Percentiles rank a stretch among this genome's conserved stretches.
Evolutionary conservation across 30 jellyfish, hydroid and myxozoan genomes (phyloP).

Genomic region (Pelagia noctiluca): DNA sequence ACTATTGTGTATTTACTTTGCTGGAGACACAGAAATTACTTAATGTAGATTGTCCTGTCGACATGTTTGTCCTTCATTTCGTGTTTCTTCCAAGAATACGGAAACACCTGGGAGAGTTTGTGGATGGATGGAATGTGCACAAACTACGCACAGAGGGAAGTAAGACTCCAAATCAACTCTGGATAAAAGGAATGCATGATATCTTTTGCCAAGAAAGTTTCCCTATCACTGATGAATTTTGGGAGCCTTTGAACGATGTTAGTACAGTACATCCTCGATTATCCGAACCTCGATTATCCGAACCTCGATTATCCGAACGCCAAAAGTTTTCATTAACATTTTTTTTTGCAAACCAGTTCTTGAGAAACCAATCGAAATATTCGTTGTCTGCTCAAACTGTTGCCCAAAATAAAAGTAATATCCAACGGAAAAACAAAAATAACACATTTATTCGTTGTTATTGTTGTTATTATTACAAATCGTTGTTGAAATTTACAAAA

Average conservation of each 20-base stretch:
- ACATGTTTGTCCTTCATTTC: neutral
- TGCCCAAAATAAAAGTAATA: too few species aligned
- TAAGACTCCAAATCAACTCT: conserved; percentile 17
- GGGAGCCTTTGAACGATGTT: conserved; percentile 18
- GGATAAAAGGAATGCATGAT: conserved; percentile 10
- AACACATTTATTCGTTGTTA: too few species aligned
- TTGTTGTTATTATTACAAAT: too few species aligned
- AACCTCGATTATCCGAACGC: too few species aligned
- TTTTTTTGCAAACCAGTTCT: too few species aligned
- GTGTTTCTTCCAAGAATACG: neutral
- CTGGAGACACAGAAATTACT: neutral
- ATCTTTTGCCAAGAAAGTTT: neutral
- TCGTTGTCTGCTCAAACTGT: too few species aligned
- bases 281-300: too few species aligned
- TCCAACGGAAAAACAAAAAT: too few species aligned
- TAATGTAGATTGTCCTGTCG: neutral
- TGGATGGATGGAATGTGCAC: conserved; percentile 18
- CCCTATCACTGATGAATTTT: neutral
- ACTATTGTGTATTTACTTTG: neutral
- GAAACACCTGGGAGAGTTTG: neutral
- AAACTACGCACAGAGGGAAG: conserved; percentile 3
- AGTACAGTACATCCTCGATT: neutral
- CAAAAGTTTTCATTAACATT: too few species aligned
- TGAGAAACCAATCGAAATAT: too few species aligned
- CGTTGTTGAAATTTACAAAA: too few species aligned